These are phyloP conservation scores for Pachypeltis micranthus DNA, from an alignment of 1,140 invertebrate species.

Conservation along the genomic window DNA sequence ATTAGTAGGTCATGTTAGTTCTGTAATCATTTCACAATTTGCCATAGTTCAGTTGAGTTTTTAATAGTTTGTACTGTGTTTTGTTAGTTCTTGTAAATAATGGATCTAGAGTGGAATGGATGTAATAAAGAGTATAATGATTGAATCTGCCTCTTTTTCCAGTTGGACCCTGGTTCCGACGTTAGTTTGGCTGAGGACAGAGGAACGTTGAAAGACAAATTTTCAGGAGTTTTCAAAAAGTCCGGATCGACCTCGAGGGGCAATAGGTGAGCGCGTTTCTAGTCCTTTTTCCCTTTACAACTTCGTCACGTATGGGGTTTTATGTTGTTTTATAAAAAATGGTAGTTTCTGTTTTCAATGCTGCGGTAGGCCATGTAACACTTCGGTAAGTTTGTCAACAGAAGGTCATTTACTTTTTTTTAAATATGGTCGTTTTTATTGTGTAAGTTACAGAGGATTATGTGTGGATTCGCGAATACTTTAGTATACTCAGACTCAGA, in stretches of 20 bases:
- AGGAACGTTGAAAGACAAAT: slow-evolving; percentile 57
- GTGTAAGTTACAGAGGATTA: background rate
- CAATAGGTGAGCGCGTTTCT: slow-evolving; percentile 43
- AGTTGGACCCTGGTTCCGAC: slow-evolving; percentile 65
- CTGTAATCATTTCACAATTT: too few relatives aligned
- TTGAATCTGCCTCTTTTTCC: too few relatives aligned
- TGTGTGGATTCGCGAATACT: background rate
- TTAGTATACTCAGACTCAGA: background rate
- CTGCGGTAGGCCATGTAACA: slow-evolving; percentile 19
- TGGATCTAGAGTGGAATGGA: too few relatives aligned
- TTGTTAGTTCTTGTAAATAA: too few relatives aligned
- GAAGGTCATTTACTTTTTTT: background rate
- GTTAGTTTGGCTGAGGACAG: slow-evolving; percentile 45
- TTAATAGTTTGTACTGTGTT: too few relatives aligned
- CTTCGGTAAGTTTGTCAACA: background rate
- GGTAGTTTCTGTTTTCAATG: slow-evolving; percentile 17
- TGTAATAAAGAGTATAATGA: too few relatives aligned
- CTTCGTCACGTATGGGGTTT: too few relatives aligned
- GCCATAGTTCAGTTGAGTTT: too few relatives aligned
- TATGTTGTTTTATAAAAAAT: too few relatives aligned
- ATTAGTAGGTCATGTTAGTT: too few relatives aligned
- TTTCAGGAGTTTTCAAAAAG: slow-evolving; percentile 71
- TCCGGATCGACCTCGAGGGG: slow-evolving; percentile 47
- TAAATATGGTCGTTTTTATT: background rate
- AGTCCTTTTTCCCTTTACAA: slow-evolving; percentile 7